Evolutionary conservation across 2,888 invertebrate genomes (phyloP).

Genomic region (Marasmarcha lunaedactyla): DNA sequence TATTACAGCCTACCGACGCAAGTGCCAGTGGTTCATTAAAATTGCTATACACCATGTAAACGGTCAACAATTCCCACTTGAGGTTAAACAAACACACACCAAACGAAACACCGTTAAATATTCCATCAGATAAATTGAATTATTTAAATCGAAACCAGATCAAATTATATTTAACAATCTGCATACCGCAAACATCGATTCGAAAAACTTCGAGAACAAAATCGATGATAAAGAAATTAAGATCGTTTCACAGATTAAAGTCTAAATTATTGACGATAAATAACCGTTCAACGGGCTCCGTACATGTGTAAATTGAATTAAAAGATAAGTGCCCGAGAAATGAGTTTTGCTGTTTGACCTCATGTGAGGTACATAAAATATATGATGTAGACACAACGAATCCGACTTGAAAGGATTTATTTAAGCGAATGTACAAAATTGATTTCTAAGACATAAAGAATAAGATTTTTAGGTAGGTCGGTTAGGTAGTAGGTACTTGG

Average conservation of each 20-base stretch:
- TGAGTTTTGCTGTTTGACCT: constrained; percentile 41
- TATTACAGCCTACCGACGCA: constrained; percentile 29
- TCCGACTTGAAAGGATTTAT: too few species aligned
- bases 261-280: constrained; percentile 43
- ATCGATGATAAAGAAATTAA: constrained; percentile 48
- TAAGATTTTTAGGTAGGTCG: too few species aligned
- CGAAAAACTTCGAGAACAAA: constrained; percentile 5
- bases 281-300: constrained; percentile 38
- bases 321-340: constrained; percentile 45
- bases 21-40: constrained; percentile 3
- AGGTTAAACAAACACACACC: constrained; percentile 3
- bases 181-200: too few species aligned
- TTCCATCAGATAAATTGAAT: too few species aligned
- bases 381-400: background rate
- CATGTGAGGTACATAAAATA: constrained; percentile 7
- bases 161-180: too few species aligned
- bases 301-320: constrained; percentile 57
- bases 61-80: constrained; percentile 2
- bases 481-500: too few species aligned
- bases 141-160: too few species aligned
- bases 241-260: constrained; percentile 38
- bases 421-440: too few species aligned
- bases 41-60: background rate
- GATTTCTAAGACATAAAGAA: too few species aligned
- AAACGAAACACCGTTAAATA: constrained; percentile 5